Evolutionary conservation across 1,140 invertebrate species (phyloP).

Genomic region (Scylla paramamosain): DNA sequence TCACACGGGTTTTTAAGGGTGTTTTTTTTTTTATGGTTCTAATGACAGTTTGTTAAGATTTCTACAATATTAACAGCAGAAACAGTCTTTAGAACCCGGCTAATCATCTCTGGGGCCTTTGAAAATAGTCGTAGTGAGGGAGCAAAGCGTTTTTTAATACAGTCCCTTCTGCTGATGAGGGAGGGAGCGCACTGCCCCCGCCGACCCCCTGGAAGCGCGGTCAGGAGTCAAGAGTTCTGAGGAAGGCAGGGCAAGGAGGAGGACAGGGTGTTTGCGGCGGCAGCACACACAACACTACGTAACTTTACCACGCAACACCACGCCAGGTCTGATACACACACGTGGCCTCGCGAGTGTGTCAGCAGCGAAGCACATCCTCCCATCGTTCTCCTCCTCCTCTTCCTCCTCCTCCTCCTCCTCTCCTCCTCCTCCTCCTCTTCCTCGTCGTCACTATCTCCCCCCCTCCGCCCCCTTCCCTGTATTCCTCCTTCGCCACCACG

Average conservation of each 20-base stretch:
- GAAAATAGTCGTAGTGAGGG: too few relatives aligned
- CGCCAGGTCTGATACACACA: neutral
- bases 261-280: neutral
- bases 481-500: neutral
- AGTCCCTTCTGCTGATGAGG: neutral
- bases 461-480: neutral
- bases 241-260: neutral
- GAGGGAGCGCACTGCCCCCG: neutral
- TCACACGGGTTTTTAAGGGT: too few relatives aligned
- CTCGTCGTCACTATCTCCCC: neutral
- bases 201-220: neutral
- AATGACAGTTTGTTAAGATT: too few relatives aligned
- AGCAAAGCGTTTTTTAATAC: too few relatives aligned
- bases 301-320: neutral
- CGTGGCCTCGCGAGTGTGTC: neutral
- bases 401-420: neutral
- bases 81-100: too few relatives aligned
- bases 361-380: slow-evolving; percentile 10
- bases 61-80: too few relatives aligned
- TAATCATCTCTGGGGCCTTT: too few relatives aligned
- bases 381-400: neutral
- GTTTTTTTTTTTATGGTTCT: too few relatives aligned
- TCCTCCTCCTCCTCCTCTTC: neutral
- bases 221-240: neutral
- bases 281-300: neutral